Evolutionary conservation across 2,797 vertebrate genomes (phyloP).

Genomic region (Crocidura indochinensis): DNA sequence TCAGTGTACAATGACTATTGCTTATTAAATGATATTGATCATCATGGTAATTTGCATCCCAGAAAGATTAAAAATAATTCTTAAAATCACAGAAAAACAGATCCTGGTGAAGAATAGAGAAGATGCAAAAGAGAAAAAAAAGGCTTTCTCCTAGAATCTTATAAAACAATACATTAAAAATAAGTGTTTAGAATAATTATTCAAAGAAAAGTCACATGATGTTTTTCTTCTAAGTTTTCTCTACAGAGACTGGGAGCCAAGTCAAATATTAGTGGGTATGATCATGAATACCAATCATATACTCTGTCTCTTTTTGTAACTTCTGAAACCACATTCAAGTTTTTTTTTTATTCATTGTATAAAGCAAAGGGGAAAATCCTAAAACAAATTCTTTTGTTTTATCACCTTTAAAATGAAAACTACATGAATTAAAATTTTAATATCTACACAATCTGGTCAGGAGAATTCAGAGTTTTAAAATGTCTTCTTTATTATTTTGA

Average conservation of each 20-base stretch:
- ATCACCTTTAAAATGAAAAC: slow-evolving; percentile 62
- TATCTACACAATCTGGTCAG: slow-evolving; percentile 70
- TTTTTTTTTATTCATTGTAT: slow-evolving; percentile 10
- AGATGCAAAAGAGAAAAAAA: not conserved
- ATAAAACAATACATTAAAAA: not conserved
- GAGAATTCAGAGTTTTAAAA: slow-evolving; percentile 72
- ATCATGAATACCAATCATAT: not conserved
- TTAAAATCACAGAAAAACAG: slow-evolving; percentile 8
- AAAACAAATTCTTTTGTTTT: slow-evolving; percentile 64
- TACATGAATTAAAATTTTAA: slow-evolving; percentile 80
- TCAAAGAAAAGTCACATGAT: slow-evolving; percentile 18
- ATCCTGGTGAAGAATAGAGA: not conserved
- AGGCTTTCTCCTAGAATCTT: not conserved
- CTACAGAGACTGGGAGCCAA: slow-evolving; percentile 45
- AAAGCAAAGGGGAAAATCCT: slow-evolving; percentile 56
- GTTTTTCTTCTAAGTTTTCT: slow-evolving; percentile 4
- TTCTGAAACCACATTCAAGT: slow-evolving; percentile 41
- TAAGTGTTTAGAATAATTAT: slow-evolving; percentile 6
- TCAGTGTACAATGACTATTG: not conserved
- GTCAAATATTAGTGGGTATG: slow-evolving; percentile 53
- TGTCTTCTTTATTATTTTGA: not conserved
- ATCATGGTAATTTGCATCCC: not conserved
- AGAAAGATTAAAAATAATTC: not conserved
- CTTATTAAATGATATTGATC: not conserved
- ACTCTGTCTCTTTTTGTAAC: slow-evolving; percentile 59